These are phyloP conservation scores for Epinephelus malabaricus DNA, from an alignment of 2,797 vertebrate species.

Conservation along the genomic window DNA sequence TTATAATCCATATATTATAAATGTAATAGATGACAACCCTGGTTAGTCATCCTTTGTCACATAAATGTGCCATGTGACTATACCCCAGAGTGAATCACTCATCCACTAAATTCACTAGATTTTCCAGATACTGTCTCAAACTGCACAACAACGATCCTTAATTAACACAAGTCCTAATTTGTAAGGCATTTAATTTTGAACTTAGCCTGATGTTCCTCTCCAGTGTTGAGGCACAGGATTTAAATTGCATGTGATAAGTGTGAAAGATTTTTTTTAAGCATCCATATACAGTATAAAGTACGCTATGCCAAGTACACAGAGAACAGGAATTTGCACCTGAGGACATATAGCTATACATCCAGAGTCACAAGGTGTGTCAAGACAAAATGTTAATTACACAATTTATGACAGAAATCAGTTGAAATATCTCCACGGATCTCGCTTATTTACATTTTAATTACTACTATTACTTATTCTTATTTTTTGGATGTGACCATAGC, in stretches of 20 bases:
- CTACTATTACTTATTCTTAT: conserved; percentile 86
- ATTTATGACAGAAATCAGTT: conserved; percentile 79
- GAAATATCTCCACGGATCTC: conserved; percentile 79
- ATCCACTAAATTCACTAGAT: conserved; percentile 47
- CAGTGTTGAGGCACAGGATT: conserved; percentile 71
- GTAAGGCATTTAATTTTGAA: conserved; percentile 77
- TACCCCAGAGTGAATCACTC: conserved; percentile 60
- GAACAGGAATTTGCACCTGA: conserved; percentile 76
- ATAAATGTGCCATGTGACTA: conserved; percentile 63
- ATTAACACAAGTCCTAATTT: conserved; percentile 74
- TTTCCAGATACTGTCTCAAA: conserved; percentile 61
- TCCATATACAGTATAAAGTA: conserved; percentile 74
- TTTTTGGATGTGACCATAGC: conserved; percentile 86
- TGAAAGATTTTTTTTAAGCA: conserved; percentile 79
- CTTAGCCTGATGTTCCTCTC: conserved; percentile 71
- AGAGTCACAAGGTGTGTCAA: conserved; percentile 77
- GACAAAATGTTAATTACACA: conserved; percentile 79
- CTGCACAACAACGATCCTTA: conserved; percentile 57
- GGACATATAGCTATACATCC: conserved; percentile 75
- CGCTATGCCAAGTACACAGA: conserved; percentile 74
- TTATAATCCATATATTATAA: conserved; percentile 76
- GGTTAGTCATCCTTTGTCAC: conserved; percentile 74
- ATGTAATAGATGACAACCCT: conserved; percentile 74
- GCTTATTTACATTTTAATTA: conserved; percentile 88
- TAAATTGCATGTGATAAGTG: conserved; percentile 83